phyloP scores from a whole-genome alignment of 2,888 invertebrate genomes.

The Esperia sulphurella region DNA sequence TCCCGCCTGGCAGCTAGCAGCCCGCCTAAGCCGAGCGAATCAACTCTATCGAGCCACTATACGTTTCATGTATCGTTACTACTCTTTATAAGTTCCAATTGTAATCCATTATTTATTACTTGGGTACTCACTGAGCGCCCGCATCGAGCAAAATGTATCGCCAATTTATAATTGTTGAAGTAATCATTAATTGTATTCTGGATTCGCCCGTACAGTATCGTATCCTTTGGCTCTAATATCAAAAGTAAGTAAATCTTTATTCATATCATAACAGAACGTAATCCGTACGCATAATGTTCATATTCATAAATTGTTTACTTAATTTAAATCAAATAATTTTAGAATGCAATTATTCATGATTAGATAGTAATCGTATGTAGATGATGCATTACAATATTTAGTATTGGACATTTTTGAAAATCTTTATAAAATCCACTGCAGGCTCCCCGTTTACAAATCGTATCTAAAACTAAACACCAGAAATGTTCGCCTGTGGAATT shows the following conservation, averaged over 20 bases:
- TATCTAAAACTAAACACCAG: conserved; percentile 14
- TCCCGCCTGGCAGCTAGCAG: conserved; percentile 42
- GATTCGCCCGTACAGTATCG: neutral
- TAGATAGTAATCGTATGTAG: conserved; percentile 40
- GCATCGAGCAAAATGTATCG: neutral
- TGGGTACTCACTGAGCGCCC: neutral
- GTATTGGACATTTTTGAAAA: conserved; percentile 24
- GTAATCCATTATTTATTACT: neutral
- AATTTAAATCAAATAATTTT: conserved; percentile 30
- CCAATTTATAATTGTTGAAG: neutral
- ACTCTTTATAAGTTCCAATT: conserved; percentile 17
- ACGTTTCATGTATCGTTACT: conserved; percentile 41
- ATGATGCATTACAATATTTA: conserved; percentile 41
- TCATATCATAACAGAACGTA: neutral
- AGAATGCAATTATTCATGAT: conserved; percentile 44
- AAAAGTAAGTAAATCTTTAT: conserved; percentile 9
- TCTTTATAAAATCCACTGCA: conserved; percentile 22
- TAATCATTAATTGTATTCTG: neutral
- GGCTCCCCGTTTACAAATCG: conserved; percentile 17
- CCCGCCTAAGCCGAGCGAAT: conserved; percentile 36
- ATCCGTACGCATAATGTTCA: conserved; percentile 5
- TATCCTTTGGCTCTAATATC: conserved; percentile 24
- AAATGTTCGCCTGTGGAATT: conserved; percentile 30
- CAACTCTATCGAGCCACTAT: conserved; percentile 25
- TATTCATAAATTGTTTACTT: neutral